phyloP scores from a whole-genome alignment of 2,113 vertebrate species.

The Aspidoscelis tigris region DNA sequence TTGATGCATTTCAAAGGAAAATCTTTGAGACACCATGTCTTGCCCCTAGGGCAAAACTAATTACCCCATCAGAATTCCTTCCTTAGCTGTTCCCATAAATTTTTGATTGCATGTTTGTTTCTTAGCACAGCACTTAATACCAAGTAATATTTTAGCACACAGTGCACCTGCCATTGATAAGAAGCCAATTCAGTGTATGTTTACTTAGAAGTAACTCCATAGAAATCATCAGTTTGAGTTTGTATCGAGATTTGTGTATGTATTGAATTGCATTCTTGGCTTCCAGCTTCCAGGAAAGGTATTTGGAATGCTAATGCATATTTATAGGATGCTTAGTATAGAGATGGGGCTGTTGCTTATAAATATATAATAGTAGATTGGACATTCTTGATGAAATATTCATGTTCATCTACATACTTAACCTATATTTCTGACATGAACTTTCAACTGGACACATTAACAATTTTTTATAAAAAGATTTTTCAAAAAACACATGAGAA shows the following conservation, averaged over 20 bases:
- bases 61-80: not conserved
- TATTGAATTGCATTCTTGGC: constrained; percentile 24
- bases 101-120: constrained; percentile 56
- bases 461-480: not conserved
- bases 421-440: constrained; percentile 59
- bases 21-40: not conserved
- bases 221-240: not conserved
- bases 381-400: constrained; percentile 63
- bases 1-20: constrained; percentile 6
- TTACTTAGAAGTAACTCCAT: not conserved
- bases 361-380: constrained; percentile 71
- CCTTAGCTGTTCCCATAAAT: constrained; percentile 47
- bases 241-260: not conserved
- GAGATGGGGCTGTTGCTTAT: constrained; percentile 62
- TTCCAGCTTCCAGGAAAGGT: not conserved
- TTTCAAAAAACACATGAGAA: not conserved
- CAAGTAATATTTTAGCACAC: constrained; percentile 25
- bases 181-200: not conserved
- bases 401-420: constrained; percentile 52
- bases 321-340: constrained; percentile 53
- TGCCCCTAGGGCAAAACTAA: constrained; percentile 20
- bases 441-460: constrained; percentile 12
- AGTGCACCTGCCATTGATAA: not conserved
- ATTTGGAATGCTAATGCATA: constrained; percentile 48
- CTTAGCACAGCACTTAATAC: constrained; percentile 42